These are phyloP conservation scores for Minunthozetes semirufus DNA, from an alignment of 2,888 invertebrate species.

Conservation along the genomic window DNA sequence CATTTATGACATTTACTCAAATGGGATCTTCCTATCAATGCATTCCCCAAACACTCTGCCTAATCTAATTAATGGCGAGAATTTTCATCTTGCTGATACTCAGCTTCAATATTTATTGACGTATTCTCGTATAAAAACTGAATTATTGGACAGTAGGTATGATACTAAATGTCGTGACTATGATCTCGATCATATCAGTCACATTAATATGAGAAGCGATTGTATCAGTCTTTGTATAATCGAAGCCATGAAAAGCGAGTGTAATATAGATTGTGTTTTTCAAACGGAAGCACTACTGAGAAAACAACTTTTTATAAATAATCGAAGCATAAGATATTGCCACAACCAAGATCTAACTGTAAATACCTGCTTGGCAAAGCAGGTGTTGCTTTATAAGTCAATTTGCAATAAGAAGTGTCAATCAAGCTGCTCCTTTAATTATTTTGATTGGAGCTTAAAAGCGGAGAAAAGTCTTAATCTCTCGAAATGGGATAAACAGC, in stretches of 20 bases:
- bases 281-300: neutral
- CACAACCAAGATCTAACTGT: neutral
- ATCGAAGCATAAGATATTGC: neutral
- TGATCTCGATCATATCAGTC: neutral
- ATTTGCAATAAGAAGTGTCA: neutral
- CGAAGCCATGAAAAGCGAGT: neutral
- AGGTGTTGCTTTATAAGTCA: neutral
- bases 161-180: neutral
- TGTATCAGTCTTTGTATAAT: neutral
- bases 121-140: neutral
- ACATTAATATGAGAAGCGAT: neutral
- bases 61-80: neutral
- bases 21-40: neutral
- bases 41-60: neutral
- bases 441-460: neutral
- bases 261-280: neutral
- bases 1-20: neutral
- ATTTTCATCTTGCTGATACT: neutral
- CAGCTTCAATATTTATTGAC: neutral
- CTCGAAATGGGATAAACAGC: neutral
- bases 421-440: neutral
- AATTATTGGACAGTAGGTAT: neutral
- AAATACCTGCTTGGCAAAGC: neutral
- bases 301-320: neutral
- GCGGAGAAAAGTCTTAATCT: neutral